A percentile compares a stretch with the other conserved stretches of the same genome.
phyloP scores from a whole-genome alignment of 2,113 vertebrate genomes.

The Misgurnus mizolepis region DNA sequence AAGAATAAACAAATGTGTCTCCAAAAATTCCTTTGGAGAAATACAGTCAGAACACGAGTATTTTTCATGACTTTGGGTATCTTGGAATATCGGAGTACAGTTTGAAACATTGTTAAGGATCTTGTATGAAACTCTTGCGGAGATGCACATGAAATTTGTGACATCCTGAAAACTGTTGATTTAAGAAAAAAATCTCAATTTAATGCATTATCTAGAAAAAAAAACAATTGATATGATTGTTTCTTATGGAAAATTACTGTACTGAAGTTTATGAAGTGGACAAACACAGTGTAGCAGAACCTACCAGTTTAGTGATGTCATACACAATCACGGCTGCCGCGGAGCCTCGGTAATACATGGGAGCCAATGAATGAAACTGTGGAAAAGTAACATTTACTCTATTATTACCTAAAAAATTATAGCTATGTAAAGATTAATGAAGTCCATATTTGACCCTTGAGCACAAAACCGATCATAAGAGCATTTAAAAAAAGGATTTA shows the following conservation, averaged over 20 bases:
- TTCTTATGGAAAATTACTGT: too few species aligned
- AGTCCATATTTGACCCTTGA: not conserved
- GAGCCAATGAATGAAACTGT: slow-evolving; percentile 96
- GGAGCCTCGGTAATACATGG: slow-evolving; percentile 97
- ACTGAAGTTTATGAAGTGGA: not conserved
- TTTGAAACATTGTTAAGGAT: not conserved
- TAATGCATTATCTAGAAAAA: too few species aligned
- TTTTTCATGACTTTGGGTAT: not conserved
- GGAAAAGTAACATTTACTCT: slow-evolving; percentile 48
- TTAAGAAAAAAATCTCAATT: not conserved
- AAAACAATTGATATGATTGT: too few species aligned
- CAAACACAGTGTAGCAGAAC: slow-evolving; percentile 21
- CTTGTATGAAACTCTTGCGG: not conserved
- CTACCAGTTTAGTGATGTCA: slow-evolving; percentile 97
- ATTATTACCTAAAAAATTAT: not conserved
- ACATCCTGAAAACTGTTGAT: not conserved
- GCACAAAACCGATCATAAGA: too few species aligned
- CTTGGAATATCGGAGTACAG: not conserved
- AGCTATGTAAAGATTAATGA: not conserved
- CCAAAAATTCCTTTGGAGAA: not conserved
- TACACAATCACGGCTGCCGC: slow-evolving; percentile 97
- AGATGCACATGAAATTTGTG: not conserved
- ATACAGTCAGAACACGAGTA: not conserved
- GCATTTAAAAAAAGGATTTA: too few species aligned
- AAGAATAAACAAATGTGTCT: not conserved